Percentiles rank a stretch among this genome's conserved stretches.
Evolutionary conservation across 2,113 vertebrate species (phyloP).

Genomic region (Sander lucioperca): DNA sequence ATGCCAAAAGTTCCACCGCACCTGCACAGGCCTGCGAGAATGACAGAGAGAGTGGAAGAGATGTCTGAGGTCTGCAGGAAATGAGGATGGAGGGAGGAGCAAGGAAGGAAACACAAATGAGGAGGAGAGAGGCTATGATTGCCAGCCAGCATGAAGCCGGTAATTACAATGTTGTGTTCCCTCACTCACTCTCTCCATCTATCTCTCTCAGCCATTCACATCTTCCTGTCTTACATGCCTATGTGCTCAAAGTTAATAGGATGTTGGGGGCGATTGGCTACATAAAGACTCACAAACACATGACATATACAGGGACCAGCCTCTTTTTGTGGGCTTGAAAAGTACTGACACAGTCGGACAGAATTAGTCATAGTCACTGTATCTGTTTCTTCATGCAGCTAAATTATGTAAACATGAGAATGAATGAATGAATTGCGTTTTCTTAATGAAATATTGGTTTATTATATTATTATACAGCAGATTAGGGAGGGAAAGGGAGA

Average conservation of each 20-base stretch:
- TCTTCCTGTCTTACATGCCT: conserved; percentile 63
- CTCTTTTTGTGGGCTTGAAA: not conserved
- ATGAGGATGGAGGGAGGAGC: conserved; percentile 55
- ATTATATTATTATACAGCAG: not conserved
- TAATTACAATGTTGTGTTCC: conserved; percentile 74
- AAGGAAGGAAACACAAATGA: conserved; percentile 48
- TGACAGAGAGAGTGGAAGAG: conserved; percentile 39
- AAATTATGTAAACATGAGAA: not conserved
- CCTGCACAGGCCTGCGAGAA: conserved; percentile 29
- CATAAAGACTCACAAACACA: conserved; percentile 60
- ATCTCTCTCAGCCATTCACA: conserved; percentile 61
- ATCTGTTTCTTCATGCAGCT: not conserved
- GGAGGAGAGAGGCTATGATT: conserved; percentile 74
- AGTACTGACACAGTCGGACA: not conserved
- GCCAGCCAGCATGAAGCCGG: conserved; percentile 75
- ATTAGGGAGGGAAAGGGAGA: not conserved
- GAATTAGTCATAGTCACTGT: not conserved
- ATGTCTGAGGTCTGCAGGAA: conserved; percentile 52
- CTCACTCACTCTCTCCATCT: conserved; percentile 37
- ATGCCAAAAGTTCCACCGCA: conserved; percentile 51
- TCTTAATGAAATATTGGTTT: not conserved
- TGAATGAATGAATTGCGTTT: not conserved
- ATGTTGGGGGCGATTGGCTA: conserved; percentile 47
- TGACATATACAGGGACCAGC: conserved; percentile 2
- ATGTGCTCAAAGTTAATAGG: conserved; percentile 74